phyloP scores from a whole-genome alignment of 2,113 vertebrate species.

The Panthera tigris region DNA sequence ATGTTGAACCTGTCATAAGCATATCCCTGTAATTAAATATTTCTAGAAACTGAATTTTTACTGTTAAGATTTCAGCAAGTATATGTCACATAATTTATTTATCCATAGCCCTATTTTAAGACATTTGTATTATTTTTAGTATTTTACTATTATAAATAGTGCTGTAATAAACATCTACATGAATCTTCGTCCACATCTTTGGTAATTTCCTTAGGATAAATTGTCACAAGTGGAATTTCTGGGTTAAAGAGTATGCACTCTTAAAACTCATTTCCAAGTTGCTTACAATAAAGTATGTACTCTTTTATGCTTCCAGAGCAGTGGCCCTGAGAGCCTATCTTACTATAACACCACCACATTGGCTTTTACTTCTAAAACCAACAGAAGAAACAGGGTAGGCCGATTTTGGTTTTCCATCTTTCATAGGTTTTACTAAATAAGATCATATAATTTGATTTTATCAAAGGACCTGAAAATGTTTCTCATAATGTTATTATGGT shows the following conservation, averaged over 20 bases:
- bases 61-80: slow-evolving; percentile 45
- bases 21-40: slow-evolving; percentile 27
- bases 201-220: slow-evolving; percentile 17
- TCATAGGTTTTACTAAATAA: neutral
- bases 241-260: slow-evolving; percentile 25
- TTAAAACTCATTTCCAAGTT: slow-evolving; percentile 6
- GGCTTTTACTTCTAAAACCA: slow-evolving; percentile 33
- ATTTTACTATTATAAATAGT: slow-evolving; percentile 23
- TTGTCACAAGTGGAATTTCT: slow-evolving; percentile 40
- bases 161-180: neutral
- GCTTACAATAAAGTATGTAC: neutral
- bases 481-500: neutral
- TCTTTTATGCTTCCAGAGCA: neutral
- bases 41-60: slow-evolving; percentile 45
- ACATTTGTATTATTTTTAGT: neutral
- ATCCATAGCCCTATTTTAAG: neutral
- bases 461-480: neutral
- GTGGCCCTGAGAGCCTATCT: neutral
- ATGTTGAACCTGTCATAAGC: slow-evolving; percentile 10
- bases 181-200: neutral
- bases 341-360: neutral
- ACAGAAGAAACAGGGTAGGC: neutral
- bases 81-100: slow-evolving; percentile 31
- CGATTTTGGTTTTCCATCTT: slow-evolving; percentile 33
- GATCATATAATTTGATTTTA: slow-evolving; percentile 32